Evolutionary conservation across 2,113 vertebrate genomes (phyloP).

Genomic region (Pollimyrus isidori): DNA sequence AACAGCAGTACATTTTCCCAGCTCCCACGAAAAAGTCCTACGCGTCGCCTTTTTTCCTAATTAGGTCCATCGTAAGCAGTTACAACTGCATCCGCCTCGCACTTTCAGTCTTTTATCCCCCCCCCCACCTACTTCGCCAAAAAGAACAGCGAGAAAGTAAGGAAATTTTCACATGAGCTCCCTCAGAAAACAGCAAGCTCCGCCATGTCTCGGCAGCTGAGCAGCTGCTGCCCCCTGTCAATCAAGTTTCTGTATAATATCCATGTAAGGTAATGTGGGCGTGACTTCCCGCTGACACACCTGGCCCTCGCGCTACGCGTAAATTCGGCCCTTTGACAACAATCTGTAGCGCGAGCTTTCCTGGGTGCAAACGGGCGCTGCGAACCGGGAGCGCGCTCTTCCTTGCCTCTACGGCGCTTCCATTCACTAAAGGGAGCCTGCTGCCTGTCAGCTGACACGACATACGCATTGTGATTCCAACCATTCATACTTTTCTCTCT

Average conservation of each 20-base stretch:
- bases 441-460: neutral
- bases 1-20: conserved; percentile 57
- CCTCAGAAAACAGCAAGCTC: conserved; percentile 50
- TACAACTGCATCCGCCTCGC: conserved; percentile 37
- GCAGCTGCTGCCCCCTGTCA: conserved; percentile 60
- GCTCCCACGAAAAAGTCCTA: conserved; percentile 46
- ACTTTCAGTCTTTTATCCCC: conserved; percentile 27
- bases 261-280: conserved; percentile 57
- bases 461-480: neutral
- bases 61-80: conserved; percentile 24
- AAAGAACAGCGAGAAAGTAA: conserved; percentile 41
- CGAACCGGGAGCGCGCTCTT: neutral
- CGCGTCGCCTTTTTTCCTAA: conserved; percentile 35
- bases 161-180: conserved; percentile 35
- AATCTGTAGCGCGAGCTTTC: neutral
- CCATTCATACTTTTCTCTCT: neutral
- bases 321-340: neutral
- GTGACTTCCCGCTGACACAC: conserved; percentile 49
- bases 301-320: conserved; percentile 42
- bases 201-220: conserved; percentile 55
- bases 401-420: neutral
- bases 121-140: conserved; percentile 24
- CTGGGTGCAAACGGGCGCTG: neutral
- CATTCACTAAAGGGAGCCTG: neutral
- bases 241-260: conserved; percentile 49